These are phyloP conservation scores for Acanthosepion lycidas DNA, from an alignment of 2,888 invertebrate species.

Conservation along the genomic window DNA sequence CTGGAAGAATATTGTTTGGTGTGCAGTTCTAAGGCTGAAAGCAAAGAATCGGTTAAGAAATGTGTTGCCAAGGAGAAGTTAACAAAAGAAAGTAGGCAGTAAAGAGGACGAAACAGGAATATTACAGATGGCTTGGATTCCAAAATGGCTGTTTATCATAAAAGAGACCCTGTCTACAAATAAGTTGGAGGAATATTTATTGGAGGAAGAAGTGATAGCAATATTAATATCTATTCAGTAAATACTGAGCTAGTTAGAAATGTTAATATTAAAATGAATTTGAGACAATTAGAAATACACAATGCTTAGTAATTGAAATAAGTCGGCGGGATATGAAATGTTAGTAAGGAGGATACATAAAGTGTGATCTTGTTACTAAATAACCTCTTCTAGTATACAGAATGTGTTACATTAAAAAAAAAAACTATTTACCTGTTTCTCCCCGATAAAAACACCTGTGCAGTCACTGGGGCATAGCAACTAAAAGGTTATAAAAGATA, in stretches of 20 bases:
- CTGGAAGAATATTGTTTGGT: background rate
- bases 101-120: too few relatives aligned
- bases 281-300: background rate
- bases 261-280: background rate
- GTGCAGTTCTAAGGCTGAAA: background rate
- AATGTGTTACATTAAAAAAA: background rate
- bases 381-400: background rate
- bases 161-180: background rate
- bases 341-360: background rate
- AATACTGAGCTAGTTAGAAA: background rate
- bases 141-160: background rate
- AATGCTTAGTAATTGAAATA: background rate
- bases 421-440: background rate
- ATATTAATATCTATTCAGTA: background rate
- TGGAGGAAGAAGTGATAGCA: background rate
- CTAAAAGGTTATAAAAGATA: background rate
- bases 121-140: background rate
- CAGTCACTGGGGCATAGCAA: background rate
- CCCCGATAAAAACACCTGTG: background rate
- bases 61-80: background rate
- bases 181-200: background rate
- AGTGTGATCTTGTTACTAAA: background rate
- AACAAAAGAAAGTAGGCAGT: background rate
- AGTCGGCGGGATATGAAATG: background rate
- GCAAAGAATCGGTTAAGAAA: background rate